Percentiles rank a stretch among this genome's conserved stretches.
Conservation (phyloP, 2,888 invertebrate genomes). For the Papilio elwesi region DNA sequence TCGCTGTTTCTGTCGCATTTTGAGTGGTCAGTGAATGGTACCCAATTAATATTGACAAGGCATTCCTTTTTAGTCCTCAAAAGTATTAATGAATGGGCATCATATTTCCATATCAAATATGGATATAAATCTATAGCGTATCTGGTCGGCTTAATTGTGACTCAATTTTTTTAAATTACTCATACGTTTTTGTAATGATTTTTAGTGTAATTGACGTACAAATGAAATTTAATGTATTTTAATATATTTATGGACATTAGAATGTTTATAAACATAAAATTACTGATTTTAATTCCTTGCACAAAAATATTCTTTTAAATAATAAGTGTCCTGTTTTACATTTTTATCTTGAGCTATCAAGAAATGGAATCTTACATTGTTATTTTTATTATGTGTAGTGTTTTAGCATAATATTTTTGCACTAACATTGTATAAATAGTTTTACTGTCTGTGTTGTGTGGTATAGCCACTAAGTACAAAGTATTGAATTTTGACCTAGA, state of each 20-base stretch:
- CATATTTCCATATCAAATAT: slow-evolving; percentile 10
- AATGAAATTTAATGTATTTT: slow-evolving; percentile 26
- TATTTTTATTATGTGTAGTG: slow-evolving; percentile 11
- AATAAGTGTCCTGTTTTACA: slow-evolving; percentile 28
- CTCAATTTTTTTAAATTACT: slow-evolving; percentile 5
- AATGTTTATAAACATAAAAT: slow-evolving; percentile 21
- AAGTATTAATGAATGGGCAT: not conserved
- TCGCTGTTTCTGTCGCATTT: slow-evolving; percentile 4
- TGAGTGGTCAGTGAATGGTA: slow-evolving; percentile 2
- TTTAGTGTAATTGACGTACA: slow-evolving; percentile 19
- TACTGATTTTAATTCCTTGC: slow-evolving; percentile 43
- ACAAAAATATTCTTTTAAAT: slow-evolving; percentile 36
- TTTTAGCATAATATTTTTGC: slow-evolving; percentile 27
- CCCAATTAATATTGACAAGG: not conserved
- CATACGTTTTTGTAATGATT: slow-evolving; percentile 35
- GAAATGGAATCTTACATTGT: slow-evolving; percentile 20
- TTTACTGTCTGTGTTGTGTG: slow-evolving; percentile 22
- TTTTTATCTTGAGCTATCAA: slow-evolving; percentile 16
- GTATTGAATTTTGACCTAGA: slow-evolving; percentile 37
- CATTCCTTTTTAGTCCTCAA: slow-evolving; percentile 3
- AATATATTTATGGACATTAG: slow-evolving; percentile 32
- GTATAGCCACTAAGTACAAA: slow-evolving; percentile 39
- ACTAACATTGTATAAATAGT: slow-evolving; percentile 23
- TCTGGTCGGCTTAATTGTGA: slow-evolving; percentile 3
- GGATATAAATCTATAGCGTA: not conserved